Evolutionary conservation across 2,797 vertebrate genomes (phyloP).

Genomic region (Lacerta bilineata): DNA sequence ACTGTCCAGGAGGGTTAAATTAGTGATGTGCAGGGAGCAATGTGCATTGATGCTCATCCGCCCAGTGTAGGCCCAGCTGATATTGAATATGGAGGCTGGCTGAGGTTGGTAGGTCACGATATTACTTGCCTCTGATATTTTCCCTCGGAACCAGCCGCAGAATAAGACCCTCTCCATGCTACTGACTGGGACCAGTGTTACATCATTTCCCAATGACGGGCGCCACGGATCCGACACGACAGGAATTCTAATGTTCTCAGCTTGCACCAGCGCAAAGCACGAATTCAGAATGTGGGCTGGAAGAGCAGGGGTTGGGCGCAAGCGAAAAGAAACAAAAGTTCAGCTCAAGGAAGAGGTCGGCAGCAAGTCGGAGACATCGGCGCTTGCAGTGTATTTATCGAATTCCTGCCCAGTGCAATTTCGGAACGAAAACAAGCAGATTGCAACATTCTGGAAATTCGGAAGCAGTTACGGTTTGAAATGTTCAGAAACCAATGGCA

Average conservation of each 20-base stretch:
- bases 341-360: background rate
- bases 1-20: constrained; percentile 40
- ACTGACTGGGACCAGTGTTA: constrained; percentile 53
- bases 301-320: background rate
- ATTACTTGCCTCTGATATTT: constrained; percentile 2
- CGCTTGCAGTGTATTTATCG: too few species aligned
- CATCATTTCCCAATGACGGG: constrained; percentile 54
- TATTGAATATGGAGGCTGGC: constrained; percentile 30
- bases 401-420: too few species aligned
- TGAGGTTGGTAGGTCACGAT: constrained; percentile 62
- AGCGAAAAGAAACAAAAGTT: background rate
- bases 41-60: constrained; percentile 56
- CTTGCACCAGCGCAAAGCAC: background rate
- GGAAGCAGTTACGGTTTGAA: too few species aligned
- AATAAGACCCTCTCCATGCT: constrained; percentile 43
- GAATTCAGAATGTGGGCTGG: constrained; percentile 48
- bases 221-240: constrained; percentile 51
- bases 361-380: too few species aligned
- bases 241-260: background rate
- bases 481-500: too few species aligned
- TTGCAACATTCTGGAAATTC: too few species aligned
- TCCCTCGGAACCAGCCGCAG: constrained; percentile 67
- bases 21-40: constrained; percentile 58
- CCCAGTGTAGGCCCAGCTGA: constrained; percentile 49
- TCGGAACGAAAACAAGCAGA: too few species aligned